phyloP scores from a whole-genome alignment of 2,888 invertebrate species.

The Caenorhabditis uteleia region DNA sequence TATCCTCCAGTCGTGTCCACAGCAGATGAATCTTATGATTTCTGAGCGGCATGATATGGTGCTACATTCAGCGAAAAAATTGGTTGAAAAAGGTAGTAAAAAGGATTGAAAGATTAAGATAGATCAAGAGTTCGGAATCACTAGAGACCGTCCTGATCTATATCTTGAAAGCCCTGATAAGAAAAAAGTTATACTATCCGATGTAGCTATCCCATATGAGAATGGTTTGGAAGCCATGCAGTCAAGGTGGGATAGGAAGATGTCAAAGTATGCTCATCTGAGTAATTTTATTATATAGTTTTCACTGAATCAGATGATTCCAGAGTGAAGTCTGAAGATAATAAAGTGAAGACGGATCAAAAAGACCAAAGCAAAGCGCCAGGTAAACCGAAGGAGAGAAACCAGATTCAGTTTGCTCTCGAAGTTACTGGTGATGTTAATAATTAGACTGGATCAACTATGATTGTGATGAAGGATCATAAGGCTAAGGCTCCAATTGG shows the following conservation, averaged over 20 bases:
- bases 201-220: slow-evolving; percentile 7
- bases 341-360: too few species aligned
- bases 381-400: not conserved
- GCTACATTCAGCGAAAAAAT: not conserved
- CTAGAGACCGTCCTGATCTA: not conserved
- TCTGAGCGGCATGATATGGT: slow-evolving; percentile 4
- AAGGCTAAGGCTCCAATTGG: too few species aligned
- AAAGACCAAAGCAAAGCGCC: too few species aligned
- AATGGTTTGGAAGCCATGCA: slow-evolving; percentile 1
- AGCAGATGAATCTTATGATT: not conserved
- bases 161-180: not conserved
- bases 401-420: not conserved
- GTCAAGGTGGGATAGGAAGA: not conserved
- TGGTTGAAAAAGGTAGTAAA: not conserved
- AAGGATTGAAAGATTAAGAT: not conserved
- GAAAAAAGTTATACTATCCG: not conserved
- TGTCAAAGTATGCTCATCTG: slow-evolving; percentile 8
- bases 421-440: too few species aligned
- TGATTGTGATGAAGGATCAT: too few species aligned
- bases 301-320: too few species aligned
- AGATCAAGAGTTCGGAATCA: not conserved
- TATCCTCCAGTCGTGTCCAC: slow-evolving; percentile 4
- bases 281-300: too few species aligned
- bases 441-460: too few species aligned
- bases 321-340: too few species aligned